These are phyloP conservation scores for Pluvianellus socialis DNA, from an alignment of 2,113 vertebrate genomes.

Conservation along the genomic window DNA sequence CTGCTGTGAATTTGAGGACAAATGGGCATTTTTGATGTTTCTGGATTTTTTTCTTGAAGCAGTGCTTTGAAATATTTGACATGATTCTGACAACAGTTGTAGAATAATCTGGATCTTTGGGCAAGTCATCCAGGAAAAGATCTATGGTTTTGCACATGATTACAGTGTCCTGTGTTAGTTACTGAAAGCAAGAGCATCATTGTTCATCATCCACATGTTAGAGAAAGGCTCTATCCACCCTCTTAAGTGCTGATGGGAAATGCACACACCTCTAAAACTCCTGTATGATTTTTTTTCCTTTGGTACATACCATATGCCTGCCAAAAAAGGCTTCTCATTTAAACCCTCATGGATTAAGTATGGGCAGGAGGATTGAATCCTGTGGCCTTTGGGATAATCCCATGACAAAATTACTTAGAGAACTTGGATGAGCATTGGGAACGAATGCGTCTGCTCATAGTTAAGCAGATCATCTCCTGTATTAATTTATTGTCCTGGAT, in stretches of 20 bases:
- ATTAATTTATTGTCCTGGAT: neutral
- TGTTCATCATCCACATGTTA: neutral
- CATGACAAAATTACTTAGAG: neutral
- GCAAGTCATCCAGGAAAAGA: fast-evolving
- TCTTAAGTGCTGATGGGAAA: neutral
- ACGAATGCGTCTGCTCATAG: neutral
- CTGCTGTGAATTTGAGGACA: neutral
- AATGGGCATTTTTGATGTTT: neutral
- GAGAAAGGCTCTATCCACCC: neutral
- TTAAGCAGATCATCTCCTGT: neutral
- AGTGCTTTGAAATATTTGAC: neutral
- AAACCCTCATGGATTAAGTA: neutral
- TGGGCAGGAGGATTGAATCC: neutral
- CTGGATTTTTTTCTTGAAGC: neutral
- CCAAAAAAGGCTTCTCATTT: neutral
- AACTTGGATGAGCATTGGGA: neutral
- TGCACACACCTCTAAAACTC: neutral
- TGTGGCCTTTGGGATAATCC: neutral
- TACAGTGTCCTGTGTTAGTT: neutral
- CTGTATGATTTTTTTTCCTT: neutral
- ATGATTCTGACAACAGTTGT: neutral
- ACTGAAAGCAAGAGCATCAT: neutral
- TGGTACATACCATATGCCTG: fast-evolving
- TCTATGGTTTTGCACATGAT: neutral
- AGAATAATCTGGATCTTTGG: neutral